Evolutionary conservation across 1,140 invertebrate genomes (phyloP).

Genomic region (Diplogasteroides magnus): DNA sequence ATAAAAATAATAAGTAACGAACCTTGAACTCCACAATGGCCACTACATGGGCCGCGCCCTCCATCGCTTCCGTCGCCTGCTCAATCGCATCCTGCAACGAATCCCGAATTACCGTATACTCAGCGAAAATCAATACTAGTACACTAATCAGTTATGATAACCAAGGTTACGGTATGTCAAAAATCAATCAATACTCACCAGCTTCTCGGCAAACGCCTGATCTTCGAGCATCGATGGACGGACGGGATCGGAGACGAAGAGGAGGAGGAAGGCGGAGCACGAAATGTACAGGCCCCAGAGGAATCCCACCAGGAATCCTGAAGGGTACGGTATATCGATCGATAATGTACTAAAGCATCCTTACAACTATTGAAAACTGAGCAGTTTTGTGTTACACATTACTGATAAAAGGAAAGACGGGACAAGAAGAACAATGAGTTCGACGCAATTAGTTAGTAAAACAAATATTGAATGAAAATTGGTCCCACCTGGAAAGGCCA

Average conservation of each 20-base stretch:
- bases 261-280: constrained; percentile 40
- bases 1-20: too few relatives aligned
- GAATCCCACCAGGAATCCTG: constrained; percentile 43
- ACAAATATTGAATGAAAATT: too few relatives aligned
- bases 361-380: neutral
- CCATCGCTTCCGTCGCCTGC: constrained; percentile 18
- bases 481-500: neutral
- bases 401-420: too few relatives aligned
- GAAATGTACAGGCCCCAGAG: constrained; percentile 47
- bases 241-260: constrained; percentile 52
- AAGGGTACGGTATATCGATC: too few relatives aligned
- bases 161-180: too few relatives aligned
- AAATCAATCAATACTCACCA: too few relatives aligned
- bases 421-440: too few relatives aligned
- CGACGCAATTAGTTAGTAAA: too few relatives aligned
- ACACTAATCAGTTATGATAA: too few relatives aligned
- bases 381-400: neutral
- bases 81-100: constrained; percentile 26
- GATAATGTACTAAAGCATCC: neutral
- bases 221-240: constrained; percentile 28
- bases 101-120: too few relatives aligned
- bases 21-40: too few relatives aligned
- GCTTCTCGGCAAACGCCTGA: constrained; percentile 6
- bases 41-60: too few relatives aligned
- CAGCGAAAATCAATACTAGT: constrained; percentile 4